Evolutionary conservation across 2,888 invertebrate genomes (phyloP), one percentile per base, ranked within the genome.

Genomic region (Dryomyza anilis): DNA sequence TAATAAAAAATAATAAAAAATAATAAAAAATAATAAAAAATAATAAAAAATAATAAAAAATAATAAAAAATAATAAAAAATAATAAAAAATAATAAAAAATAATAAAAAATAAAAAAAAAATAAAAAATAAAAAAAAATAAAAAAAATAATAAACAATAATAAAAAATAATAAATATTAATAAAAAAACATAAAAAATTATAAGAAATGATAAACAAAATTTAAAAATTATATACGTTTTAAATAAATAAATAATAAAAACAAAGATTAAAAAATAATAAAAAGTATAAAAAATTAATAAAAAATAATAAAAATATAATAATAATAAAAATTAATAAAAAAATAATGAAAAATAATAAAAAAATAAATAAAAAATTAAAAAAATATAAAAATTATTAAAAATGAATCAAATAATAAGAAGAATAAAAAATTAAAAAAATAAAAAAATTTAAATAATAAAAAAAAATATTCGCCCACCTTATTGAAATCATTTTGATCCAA

Each of bases 401-500:
- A 33, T 33, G 6, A 33, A 33, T 33, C 12, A 33, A 6, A 12
- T 8, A 6, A 33, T 8, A 8, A 33, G 6, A 33, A 33, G 33
- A 33, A 33, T 8, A 33, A 8, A n/a, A n/a, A 16, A n/a, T 45
- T 45, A n/a, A 45, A 5, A 45, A n/a, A n/a, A n/a, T n/a, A n/a
- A n/a, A n/a, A n/a, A n/a, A n/a, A n/a, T n/a, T n/a, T n/a, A n/a
- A n/a, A n/a, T n/a, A n/a, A 16, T 45, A n/a, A n/a, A 45, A n/a
- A n/a, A n/a, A n/a, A n/a, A n/a, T n/a, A n/a, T n/a, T n/a, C 43
- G 63, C 71, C 71, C 67, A 83, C 83, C 76, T 76, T 76, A 69
- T 77, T 72, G 68, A 77, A 84, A 68, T 75, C 74, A 73, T 81
- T 85, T 68, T 73, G 70, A 67, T 77, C 81, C 73, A 85, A 72